Conservation (phyloP, 2,797 vertebrate genomes). For the Tenualosa ilisha region DNA sequence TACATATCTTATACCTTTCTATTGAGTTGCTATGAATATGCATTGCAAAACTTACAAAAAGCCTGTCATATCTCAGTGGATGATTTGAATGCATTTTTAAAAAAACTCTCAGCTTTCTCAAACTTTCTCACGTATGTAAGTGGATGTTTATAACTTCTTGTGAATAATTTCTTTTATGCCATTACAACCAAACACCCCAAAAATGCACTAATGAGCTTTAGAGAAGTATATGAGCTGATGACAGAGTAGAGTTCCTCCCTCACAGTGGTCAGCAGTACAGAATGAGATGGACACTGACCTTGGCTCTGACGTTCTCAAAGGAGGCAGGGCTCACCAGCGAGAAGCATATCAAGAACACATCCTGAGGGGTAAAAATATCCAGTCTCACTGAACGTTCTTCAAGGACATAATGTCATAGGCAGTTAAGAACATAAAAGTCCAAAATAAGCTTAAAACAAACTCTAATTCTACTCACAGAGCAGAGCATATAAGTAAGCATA, state of each 20-base stretch:
- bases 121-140: background rate
- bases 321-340: conserved; percentile 89
- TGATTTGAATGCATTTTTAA: background rate
- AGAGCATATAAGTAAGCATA: background rate
- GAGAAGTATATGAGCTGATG: background rate
- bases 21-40: no score
- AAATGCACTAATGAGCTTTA: background rate
- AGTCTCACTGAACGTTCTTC: background rate
- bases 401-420: background rate
- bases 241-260: background rate
- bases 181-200: background rate
- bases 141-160: background rate
- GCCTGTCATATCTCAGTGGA: background rate
- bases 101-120: background rate
- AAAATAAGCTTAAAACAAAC: background rate
- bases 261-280: background rate
- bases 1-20: background rate
- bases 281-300: conserved; percentile 70
- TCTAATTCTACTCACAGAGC: background rate
- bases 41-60: background rate
- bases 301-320: conserved; percentile 88
- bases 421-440: background rate
- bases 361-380: conserved; percentile 64
- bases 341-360: conserved; percentile 89
- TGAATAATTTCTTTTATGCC: background rate